phyloP scores from a whole-genome alignment of 2,797 vertebrate species.

The Hozukius guyotensis region DNA sequence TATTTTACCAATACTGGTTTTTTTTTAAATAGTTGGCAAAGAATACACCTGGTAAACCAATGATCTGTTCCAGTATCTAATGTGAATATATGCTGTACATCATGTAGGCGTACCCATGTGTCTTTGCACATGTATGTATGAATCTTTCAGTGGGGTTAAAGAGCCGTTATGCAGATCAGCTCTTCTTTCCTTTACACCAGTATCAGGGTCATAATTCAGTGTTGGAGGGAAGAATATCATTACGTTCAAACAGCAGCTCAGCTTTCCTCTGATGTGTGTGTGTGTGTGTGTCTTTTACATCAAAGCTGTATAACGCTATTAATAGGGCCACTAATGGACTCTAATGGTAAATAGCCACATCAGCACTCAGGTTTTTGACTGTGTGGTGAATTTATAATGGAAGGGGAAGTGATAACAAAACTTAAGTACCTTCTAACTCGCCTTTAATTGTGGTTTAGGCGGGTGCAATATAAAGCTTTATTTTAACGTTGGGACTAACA shows the following conservation, averaged over 20 bases:
- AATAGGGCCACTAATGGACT: slow-evolving; percentile 74
- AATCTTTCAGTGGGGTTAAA: slow-evolving; percentile 48
- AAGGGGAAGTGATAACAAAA: slow-evolving; percentile 62
- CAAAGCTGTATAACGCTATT: slow-evolving; percentile 66
- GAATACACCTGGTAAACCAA: not conserved
- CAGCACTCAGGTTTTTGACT: slow-evolving; percentile 69
- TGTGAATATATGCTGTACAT: not conserved
- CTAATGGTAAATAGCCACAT: slow-evolving; percentile 71
- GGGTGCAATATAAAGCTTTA: slow-evolving; percentile 42
- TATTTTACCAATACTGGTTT: not conserved
- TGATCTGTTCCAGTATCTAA: not conserved
- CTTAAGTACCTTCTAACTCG: slow-evolving; percentile 64
- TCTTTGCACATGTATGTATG: slow-evolving; percentile 1
- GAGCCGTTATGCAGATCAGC: slow-evolving; percentile 45
- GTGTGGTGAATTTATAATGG: slow-evolving; percentile 71
- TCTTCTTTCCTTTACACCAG: slow-evolving; percentile 3
- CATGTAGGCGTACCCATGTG: not conserved
- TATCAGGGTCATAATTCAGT: slow-evolving; percentile 50
- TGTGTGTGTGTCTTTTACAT: slow-evolving; percentile 52
- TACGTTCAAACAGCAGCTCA: slow-evolving; percentile 48
- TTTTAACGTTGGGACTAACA: slow-evolving; percentile 43
- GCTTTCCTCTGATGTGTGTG: slow-evolving; percentile 13
- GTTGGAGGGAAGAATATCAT: slow-evolving; percentile 49
- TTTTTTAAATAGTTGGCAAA: not conserved
- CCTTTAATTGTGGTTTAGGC: slow-evolving; percentile 69